Evolutionary conservation across 2,888 invertebrate genomes (phyloP).

Genomic region (Plebejus anna): DNA sequence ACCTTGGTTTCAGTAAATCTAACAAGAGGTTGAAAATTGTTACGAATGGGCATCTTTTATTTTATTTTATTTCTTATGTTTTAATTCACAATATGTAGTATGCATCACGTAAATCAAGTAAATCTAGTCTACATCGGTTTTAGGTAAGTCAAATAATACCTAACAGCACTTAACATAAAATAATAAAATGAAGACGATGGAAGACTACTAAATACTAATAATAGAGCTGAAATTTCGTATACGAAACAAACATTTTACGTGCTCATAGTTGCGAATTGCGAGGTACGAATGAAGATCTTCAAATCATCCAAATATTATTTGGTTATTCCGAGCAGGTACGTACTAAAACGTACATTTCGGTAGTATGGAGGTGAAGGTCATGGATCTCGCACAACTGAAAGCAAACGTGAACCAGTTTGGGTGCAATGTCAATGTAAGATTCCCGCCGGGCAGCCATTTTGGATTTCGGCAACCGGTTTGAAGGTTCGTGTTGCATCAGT

Average conservation of each 20-base stretch:
- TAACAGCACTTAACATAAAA: not conserved
- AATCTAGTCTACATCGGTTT: too few species aligned
- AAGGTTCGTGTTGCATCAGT: constrained; percentile 45
- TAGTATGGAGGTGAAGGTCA: constrained; percentile 75
- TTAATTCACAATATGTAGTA: too few species aligned
- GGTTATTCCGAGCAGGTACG: not conserved
- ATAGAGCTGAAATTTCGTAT: not conserved
- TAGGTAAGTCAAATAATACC: too few species aligned
- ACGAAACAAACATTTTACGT: not conserved
- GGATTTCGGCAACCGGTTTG: constrained; percentile 67
- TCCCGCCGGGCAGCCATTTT: constrained; percentile 66
- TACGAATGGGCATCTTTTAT: too few species aligned
- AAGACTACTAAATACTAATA: not conserved
- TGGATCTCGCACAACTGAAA: constrained; percentile 49
- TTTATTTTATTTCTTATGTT: too few species aligned
- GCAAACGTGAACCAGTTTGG: constrained; percentile 45
- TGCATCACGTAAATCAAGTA: too few species aligned
- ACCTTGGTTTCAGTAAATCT: not conserved
- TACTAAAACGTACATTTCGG: constrained; percentile 43
- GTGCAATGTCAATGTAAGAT: constrained; percentile 65
- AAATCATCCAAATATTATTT: constrained; percentile 4
- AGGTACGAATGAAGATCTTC: not conserved
- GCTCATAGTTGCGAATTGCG: not conserved
- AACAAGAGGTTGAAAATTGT: not conserved
- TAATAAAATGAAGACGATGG: not conserved